Evolutionary conservation across 2,113 vertebrate genomes (phyloP).

Genomic region (Colinus virginianus): DNA sequence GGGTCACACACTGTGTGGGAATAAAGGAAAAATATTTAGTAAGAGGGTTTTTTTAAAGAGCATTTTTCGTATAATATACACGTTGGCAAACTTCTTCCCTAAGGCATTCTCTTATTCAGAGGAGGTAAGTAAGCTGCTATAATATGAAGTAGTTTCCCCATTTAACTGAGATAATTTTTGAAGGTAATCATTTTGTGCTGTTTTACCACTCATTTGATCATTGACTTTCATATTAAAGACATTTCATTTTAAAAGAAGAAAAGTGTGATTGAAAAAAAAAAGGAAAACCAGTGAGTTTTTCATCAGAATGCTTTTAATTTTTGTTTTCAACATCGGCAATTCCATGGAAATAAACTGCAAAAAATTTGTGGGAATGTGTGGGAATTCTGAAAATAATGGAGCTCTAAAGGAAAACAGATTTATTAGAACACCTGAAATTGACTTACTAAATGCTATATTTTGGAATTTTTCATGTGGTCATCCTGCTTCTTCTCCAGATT

Average conservation of each 20-base stretch:
- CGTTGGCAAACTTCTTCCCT: not conserved
- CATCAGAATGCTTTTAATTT: not conserved
- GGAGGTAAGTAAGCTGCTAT: not conserved
- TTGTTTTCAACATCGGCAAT: not conserved
- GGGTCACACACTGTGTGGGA: not conserved
- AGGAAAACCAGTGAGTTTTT: not conserved
- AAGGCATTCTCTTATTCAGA: not conserved
- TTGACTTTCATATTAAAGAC: not conserved
- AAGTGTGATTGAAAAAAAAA: not conserved
- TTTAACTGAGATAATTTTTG: not conserved
- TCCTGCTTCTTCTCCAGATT: accelerated
- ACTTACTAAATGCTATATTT: not conserved
- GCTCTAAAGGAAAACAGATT: not conserved
- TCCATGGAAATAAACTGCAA: not conserved
- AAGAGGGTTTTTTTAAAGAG: not conserved
- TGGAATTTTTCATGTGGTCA: not conserved
- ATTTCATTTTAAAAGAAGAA: not conserved
- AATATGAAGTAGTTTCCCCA: not conserved
- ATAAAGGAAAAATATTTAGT: not conserved
- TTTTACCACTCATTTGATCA: slow-evolving; percentile 23
- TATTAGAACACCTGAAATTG: not conserved
- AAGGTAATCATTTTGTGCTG: not conserved
- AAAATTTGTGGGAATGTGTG: not conserved
- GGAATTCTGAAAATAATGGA: not conserved
- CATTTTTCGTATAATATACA: not conserved